Base-by-base conservation (phyloP, 2,113 vertebrate species). In the Fukomys damarensis region DNA sequence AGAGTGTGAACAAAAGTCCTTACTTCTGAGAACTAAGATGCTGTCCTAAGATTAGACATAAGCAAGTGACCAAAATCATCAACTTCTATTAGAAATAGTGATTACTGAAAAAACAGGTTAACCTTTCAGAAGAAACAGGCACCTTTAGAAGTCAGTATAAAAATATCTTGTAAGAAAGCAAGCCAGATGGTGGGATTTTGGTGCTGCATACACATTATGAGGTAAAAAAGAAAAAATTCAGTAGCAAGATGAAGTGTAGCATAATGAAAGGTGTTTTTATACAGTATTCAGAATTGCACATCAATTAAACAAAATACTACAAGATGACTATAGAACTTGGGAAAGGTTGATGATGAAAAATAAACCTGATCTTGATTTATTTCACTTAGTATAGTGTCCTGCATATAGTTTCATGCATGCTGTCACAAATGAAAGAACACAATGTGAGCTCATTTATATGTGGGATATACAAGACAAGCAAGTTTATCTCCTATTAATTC, bases 91-190 rank as follows among this genome's bases (percentile, higher is more conserved):
- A 66, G 74, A 94, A 95, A 89, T 30, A 92, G 46, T 90, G 63
- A 89, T 20, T 84, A 28, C 41, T 4, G 41, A 66, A 76, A 52
- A 84, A 70, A 46, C 9, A 80, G 46, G 26, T 91, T 84, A 92
- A 86, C 38, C 56, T 97, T 96, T 94, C 10, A 93, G n/a, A 95
- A 88, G 46, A 94, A 96, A 90, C 82, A 43, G 24, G 85, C 8
- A 76, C 3, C 11, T 92, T 92, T 49, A 26, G n/a, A 95, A 81
- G 13, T 63, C 58, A 89, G 74, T 41, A 66, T 54, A 86, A 96
- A 87, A 94, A 77, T 41, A 82, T 1, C 10, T 54, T 52, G 1
- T 63, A 38, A 70, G 43, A 81, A 77, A 93, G 22, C 68, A 70
- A 76, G 32, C 22, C 2, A 79, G 43, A 49, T 56, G 35, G 7